Evolutionary conservation across 1,140 invertebrate species (phyloP).

Genomic region (Cyclargus thomasi): DNA sequence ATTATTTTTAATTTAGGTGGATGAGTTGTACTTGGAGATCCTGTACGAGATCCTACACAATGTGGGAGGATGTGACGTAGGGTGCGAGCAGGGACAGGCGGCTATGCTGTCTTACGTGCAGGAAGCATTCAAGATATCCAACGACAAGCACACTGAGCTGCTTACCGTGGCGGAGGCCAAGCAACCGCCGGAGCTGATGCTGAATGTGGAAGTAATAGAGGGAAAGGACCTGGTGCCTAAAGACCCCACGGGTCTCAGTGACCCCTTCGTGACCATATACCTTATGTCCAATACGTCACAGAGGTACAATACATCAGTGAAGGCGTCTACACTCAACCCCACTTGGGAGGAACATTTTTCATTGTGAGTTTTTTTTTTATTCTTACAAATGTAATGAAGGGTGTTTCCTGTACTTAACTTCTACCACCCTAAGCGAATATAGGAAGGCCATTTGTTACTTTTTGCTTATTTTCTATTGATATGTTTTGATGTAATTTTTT

Average conservation of each 20-base stretch:
- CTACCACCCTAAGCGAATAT: too few species aligned
- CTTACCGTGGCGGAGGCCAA: constrained; percentile 82
- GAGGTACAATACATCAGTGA: constrained; percentile 93
- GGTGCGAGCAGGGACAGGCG: constrained; percentile 80
- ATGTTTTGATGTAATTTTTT: too few species aligned
- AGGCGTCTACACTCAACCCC: constrained; percentile 90
- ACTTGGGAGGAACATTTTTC: constrained; percentile 98
- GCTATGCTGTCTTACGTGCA: constrained; percentile 88
- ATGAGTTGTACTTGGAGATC: constrained; percentile 94
- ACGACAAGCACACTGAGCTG: constrained; percentile 82
- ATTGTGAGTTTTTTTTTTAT: constrained; percentile 82
- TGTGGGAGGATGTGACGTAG: constrained; percentile 86
- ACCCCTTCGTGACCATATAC: constrained; percentile 94
- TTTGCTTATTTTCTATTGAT: too few species aligned
- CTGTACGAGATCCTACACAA: constrained; percentile 95
- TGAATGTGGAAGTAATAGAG: constrained; percentile 95
- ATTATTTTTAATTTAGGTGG: constrained; percentile 78
- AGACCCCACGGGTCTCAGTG: constrained; percentile 96
- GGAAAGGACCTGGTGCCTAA: constrained; percentile 94
- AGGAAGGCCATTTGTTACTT: too few species aligned
- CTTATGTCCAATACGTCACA: constrained; percentile 84
- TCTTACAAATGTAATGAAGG: too few species aligned
- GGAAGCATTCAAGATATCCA: constrained; percentile 90
- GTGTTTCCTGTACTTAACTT: too few species aligned
- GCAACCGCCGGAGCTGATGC: constrained; percentile 91